Evolutionary conservation across 2,888 invertebrate genomes (phyloP), one percentile per base, ranked within the genome.

Genomic region (Cerastoderma edule): DNA sequence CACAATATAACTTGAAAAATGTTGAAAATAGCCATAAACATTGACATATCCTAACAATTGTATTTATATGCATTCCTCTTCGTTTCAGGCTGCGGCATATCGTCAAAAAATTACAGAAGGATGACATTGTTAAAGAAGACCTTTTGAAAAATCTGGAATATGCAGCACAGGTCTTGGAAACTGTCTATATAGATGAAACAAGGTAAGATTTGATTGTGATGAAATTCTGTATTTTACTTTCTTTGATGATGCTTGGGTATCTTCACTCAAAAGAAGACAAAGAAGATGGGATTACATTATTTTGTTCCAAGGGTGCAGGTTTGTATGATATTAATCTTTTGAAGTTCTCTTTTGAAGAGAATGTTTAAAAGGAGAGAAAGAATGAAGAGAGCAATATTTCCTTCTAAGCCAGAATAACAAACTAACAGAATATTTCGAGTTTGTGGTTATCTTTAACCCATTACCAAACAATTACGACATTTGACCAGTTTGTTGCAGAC

Each of bases 81-180:
- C n/a, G n/a, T 93, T 94, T 80, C 95, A 98, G 98, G 95, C 95
- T 98, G 93, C 96, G 97, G 92, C 96, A 96, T 94, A 95, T 98
- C 92, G 94, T 98, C 92, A 96, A 96, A 93, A 96, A 97, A 93
- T 95, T 98, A 91, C 96, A 96, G 79, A 92, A 93, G 92, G 97
- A 97, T 91, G 96, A 97, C 94, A 95, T 98, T 90, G 95, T 97
- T 30, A 91, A 91, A 78, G 97, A 97, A 93, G 95, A 97, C 85
- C 94, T 98, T 89, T 96, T 97, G 94, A 96, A 96, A 93, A 98
- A 98, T 94, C 94, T 98, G 86, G 96, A 97, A 90, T 98, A 97
- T 93, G 98, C 98, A 69, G 97, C 97, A 24, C 96, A 96, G 91
- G 98, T 98, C 57, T 95, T 98, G 84, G 98, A 98, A 94, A 96